Conservation (phyloP, 2,113 vertebrate genomes). For the Elachura formosa region DNA sequence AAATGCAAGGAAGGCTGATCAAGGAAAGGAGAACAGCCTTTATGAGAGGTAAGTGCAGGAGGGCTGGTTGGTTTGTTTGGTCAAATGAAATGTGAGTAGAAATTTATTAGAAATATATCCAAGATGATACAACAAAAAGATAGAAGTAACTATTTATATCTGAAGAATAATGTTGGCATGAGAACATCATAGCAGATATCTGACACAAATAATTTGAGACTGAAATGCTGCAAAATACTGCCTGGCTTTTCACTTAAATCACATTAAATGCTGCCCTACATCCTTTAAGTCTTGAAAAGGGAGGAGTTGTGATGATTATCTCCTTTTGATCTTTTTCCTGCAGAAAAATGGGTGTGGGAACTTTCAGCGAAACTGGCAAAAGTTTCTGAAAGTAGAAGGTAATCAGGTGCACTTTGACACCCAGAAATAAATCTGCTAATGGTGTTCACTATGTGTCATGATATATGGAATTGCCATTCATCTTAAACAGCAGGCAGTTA, state of each 20-base stretch:
- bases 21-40: background rate
- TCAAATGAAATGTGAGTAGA: background rate
- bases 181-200: background rate
- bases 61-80: background rate
- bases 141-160: background rate
- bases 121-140: background rate
- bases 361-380: background rate
- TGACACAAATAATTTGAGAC: background rate
- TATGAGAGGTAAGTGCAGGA: background rate
- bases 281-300: background rate
- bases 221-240: background rate
- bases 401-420: slow-evolving; percentile 10
- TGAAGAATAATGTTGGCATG: background rate
- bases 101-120: background rate
- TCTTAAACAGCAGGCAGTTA: slow-evolving; percentile 51
- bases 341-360: background rate
- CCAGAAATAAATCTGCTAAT: slow-evolving; percentile 44
- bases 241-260: background rate
- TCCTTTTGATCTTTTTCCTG: background rate
- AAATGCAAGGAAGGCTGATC: background rate
- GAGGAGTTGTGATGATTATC: background rate
- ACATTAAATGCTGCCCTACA: background rate
- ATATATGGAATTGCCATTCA: slow-evolving; percentile 59
- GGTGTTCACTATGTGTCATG: slow-evolving; percentile 37
- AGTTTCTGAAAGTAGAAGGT: slow-evolving; percentile 26